A percentile compares a stretch with the other conserved stretches of the same genome.
phyloP scores from a whole-genome alignment of 2,888 invertebrate species.

The Eumerus sabulonum region DNA sequence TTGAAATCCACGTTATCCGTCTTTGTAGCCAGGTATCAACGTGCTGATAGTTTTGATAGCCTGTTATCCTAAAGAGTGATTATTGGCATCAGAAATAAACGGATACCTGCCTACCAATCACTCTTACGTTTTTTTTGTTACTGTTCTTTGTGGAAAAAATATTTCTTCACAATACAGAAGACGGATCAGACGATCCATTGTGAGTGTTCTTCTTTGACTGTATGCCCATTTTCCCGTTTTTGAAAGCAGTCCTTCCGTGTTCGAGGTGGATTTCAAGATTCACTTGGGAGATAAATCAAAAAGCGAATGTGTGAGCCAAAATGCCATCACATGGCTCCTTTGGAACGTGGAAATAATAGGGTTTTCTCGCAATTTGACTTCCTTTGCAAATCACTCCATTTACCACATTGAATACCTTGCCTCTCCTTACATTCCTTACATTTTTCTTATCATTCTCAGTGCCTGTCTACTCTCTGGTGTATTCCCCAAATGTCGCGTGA shows the following conservation, averaged over 20 bases:
- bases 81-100: no score
- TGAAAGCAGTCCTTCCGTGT: background rate
- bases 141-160: constrained; percentile 14
- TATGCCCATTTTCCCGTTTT: background rate
- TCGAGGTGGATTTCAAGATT: constrained; percentile 36
- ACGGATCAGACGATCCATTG: constrained; percentile 14
- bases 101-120: no score
- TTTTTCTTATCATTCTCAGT: background rate
- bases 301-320: constrained; percentile 11
- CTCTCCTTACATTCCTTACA: no score
- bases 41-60: no score
- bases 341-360: constrained; percentile 60
- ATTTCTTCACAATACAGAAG: no score
- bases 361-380: constrained; percentile 65
- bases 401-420: background rate
- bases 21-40: constrained; percentile 1
- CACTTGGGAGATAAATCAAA: constrained; percentile 59
- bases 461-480: constrained; percentile 9
- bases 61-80: no score
- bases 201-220: constrained; percentile 17
- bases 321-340: constrained; percentile 12
- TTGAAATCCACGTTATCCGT: constrained; percentile 42
- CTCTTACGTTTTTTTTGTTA: no score
- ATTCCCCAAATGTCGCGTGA: constrained; percentile 19
- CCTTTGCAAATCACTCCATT: constrained; percentile 37